Conservation (phyloP, 2,113 vertebrate genomes). For the Rafetus swinhoei region DNA sequence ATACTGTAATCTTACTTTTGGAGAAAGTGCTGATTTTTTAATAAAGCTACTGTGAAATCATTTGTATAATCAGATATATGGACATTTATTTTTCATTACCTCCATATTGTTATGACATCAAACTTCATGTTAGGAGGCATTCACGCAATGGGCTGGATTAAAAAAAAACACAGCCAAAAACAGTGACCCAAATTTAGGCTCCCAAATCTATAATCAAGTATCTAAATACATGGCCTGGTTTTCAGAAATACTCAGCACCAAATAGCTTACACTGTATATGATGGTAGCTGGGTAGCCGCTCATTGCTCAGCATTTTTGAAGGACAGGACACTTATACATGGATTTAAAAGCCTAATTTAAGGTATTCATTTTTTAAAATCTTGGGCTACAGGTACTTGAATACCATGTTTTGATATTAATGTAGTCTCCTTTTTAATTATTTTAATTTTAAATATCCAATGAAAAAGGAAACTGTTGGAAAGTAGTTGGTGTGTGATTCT, state of each 20-base stretch:
- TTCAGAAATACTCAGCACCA: neutral
- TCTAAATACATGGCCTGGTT: neutral
- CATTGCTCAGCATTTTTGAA: neutral
- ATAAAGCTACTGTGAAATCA: neutral
- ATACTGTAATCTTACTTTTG: neutral
- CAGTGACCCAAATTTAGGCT: neutral
- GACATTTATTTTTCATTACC: neutral
- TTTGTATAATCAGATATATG: slow-evolving; percentile 4
- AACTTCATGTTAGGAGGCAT: neutral
- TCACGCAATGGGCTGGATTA: neutral
- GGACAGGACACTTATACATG: neutral
- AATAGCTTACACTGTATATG: neutral
- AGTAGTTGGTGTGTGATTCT: neutral
- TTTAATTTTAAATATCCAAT: neutral
- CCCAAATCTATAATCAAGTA: neutral
- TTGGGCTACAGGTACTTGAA: neutral
- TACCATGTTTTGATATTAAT: neutral
- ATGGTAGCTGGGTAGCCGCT: neutral
- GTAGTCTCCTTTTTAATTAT: neutral
- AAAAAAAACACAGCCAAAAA: neutral
- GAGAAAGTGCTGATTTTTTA: slow-evolving; percentile 1
- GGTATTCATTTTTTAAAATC: neutral
- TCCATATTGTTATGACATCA: neutral
- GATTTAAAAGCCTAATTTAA: neutral
- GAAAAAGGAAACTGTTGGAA: neutral